These are phyloP conservation scores for Idaea dimidiata DNA, from an alignment of 2,888 invertebrate species.

Conservation along the genomic window DNA sequence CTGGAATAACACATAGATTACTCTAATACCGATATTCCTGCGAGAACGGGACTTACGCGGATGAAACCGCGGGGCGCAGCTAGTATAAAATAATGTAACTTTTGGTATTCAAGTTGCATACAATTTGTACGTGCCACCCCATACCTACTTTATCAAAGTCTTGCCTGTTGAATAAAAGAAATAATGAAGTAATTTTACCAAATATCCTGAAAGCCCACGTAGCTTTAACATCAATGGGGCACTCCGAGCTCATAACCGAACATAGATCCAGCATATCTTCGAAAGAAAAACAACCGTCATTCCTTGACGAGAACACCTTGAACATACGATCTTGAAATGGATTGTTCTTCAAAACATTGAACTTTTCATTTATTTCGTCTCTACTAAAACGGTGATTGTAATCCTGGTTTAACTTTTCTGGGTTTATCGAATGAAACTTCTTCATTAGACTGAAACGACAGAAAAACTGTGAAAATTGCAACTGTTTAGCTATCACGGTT, in stretches of 20 bases:
- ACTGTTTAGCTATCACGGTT: background rate
- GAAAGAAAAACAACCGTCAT: constrained; percentile 85
- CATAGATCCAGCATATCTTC: constrained; percentile 90
- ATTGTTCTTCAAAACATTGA: constrained; percentile 86
- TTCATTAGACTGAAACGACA: constrained; percentile 76
- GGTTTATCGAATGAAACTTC: constrained; percentile 76
- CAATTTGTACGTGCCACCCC: no score
- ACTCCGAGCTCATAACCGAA: constrained; percentile 87
- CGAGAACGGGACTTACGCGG: no score
- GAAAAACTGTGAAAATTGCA: background rate
- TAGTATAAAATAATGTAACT: no score
- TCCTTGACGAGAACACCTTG: constrained; percentile 86
- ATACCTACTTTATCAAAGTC: no score
- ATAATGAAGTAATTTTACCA: constrained; percentile 70
- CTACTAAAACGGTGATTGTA: constrained; percentile 74
- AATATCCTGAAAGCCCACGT: constrained; percentile 89
- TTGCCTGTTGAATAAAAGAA: background rate
- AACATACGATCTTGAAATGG: constrained; percentile 88
- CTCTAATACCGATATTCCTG: no score
- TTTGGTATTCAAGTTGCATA: no score
- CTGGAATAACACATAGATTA: no score
- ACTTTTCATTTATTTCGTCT: constrained; percentile 79
- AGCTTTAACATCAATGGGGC: constrained; percentile 86
- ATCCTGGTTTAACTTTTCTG: constrained; percentile 62
- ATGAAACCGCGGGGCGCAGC: no score